phyloP scores from a whole-genome alignment of 1,140 invertebrate species.

The Drosophila tani region DNA sequence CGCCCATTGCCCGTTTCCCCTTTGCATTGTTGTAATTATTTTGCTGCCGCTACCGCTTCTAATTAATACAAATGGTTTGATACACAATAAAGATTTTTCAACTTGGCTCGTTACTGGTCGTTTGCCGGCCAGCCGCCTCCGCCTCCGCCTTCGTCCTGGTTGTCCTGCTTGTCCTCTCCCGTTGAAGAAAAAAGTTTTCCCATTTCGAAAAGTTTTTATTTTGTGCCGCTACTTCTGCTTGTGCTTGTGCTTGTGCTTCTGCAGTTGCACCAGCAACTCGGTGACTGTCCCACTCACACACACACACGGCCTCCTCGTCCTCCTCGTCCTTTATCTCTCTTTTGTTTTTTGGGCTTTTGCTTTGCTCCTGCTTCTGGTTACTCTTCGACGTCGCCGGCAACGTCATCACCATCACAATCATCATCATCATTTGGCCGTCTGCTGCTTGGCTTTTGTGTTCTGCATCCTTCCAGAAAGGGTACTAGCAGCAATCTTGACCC shows the following conservation, averaged over 20 bases:
- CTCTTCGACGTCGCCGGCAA: slow-evolving; percentile 14
- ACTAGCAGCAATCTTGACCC: slow-evolving; percentile 12
- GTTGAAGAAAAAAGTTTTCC: slow-evolving; percentile 78
- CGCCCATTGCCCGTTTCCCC: background rate
- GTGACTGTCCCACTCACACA: slow-evolving; percentile 10
- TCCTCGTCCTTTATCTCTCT: slow-evolving; percentile 55
- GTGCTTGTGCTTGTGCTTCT: slow-evolving; percentile 26
- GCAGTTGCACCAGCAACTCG: slow-evolving; percentile 63
- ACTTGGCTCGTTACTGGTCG: slow-evolving; percentile 77
- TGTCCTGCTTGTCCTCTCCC: slow-evolving; percentile 53
- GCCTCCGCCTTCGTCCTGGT: slow-evolving; percentile 3
- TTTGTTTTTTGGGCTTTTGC: slow-evolving; percentile 71
- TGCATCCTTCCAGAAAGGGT: slow-evolving; percentile 6
- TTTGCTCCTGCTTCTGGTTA: slow-evolving; percentile 15
- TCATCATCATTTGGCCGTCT: slow-evolving; percentile 43
- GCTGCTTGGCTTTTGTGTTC: slow-evolving; percentile 27
- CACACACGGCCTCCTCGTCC: slow-evolving; percentile 8
- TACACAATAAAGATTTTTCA: slow-evolving; percentile 84
- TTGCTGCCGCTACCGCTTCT: slow-evolving; percentile 72
- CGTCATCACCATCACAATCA: slow-evolving; percentile 47
- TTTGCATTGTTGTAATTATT: slow-evolving; percentile 75
- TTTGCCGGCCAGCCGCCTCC: slow-evolving; percentile 2
- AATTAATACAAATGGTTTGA: slow-evolving; percentile 84
- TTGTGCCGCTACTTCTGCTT: slow-evolving; percentile 51
- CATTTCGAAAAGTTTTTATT: slow-evolving; percentile 80